Base-by-base conservation (phyloP, 2,888 invertebrate species). In the Drosophila meridiana region DNA sequence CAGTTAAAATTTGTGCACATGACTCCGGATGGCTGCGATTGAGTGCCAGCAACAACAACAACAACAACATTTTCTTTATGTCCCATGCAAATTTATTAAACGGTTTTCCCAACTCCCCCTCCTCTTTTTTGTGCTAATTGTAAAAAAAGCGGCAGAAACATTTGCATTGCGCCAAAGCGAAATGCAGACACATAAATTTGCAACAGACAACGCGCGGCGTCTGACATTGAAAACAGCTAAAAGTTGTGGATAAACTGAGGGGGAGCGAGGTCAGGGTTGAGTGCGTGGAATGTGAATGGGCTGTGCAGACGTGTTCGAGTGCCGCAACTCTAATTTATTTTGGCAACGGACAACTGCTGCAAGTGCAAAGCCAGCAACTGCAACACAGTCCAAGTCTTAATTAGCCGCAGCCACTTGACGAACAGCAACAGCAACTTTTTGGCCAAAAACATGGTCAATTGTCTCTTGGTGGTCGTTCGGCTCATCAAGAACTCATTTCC, bases 401-500 rank as follows among this genome's bases (percentile, higher is more conserved):
- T 84, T 84, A 84, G 86, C 82, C 69, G 73, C 76, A 70, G 50
- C 20, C 76, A 78, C 76, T 82, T 67, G 73, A 84, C n/a, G 47
- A 59, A 38, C 59, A 48, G 7, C 30, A 82, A 69, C 52, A 13
- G 34, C 47, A 61, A 76, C 60, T 76, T 45, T 60, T 57, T 47
- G 55, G 59, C 60, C 53, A 55, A 52, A 26, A 62, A 67, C 65
- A 50, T 40, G 45, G 76, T 47, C 72, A 65, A 68, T 68, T 76
- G 63, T 64, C 36, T 48, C 32, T 28, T 43, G 71, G 71, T 70
- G 77, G 77, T 68, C 55, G 43, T 40, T 48, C 47, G 47, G 47
- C 28, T 74, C 87, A 86, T 87, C 82, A 87, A 86, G 80, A 88
- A 81, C 87, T 88, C 88, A 88, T 87, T 88, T 87, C 86, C 88